A percentile compares a stretch with the other conserved stretches of the same genome.
phyloP scores from a whole-genome alignment of 1,140 invertebrate species.

The Gryon sp. region DNA sequence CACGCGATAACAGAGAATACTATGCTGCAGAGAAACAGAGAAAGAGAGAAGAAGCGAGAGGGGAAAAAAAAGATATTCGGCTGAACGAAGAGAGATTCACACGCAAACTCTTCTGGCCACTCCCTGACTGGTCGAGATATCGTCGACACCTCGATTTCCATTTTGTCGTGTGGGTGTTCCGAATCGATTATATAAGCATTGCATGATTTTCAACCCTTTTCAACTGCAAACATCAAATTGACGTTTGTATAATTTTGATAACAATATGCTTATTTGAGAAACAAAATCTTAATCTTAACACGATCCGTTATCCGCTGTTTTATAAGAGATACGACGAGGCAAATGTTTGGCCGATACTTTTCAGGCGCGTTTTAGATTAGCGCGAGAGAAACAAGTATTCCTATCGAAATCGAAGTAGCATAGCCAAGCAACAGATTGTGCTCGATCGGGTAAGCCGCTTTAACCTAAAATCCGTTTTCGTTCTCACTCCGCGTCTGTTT shows the following conservation, averaged over 20 bases:
- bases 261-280: not conserved
- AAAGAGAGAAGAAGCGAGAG: too few relatives aligned
- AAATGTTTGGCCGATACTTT: conserved; percentile 26
- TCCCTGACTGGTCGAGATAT: conserved; percentile 54
- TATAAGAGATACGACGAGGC: conserved; percentile 17
- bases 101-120: conserved; percentile 58
- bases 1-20: conserved; percentile 61
- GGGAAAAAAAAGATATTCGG: conserved; percentile 62
- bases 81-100: conserved; percentile 50
- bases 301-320: conserved; percentile 22
- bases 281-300: conserved; percentile 14
- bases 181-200: conserved; percentile 18
- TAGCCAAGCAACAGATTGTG: conserved; percentile 63
- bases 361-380: conserved; percentile 44
- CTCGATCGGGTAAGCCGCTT: conserved; percentile 63
- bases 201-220: conserved; percentile 10
- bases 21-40: too few relatives aligned
- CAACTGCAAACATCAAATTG: not conserved
- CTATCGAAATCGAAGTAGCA: conserved; percentile 61
- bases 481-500: conserved; percentile 49
- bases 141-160: conserved; percentile 27
- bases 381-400: conserved; percentile 33
- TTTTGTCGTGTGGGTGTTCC: conserved; percentile 50
- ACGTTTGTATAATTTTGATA: not conserved
- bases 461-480: conserved; percentile 63